Evolutionary conservation across 2,888 invertebrate genomes (phyloP), one percentile per base, ranked within the genome.

Genomic region (Galeopsomyia nigrocyanea): DNA sequence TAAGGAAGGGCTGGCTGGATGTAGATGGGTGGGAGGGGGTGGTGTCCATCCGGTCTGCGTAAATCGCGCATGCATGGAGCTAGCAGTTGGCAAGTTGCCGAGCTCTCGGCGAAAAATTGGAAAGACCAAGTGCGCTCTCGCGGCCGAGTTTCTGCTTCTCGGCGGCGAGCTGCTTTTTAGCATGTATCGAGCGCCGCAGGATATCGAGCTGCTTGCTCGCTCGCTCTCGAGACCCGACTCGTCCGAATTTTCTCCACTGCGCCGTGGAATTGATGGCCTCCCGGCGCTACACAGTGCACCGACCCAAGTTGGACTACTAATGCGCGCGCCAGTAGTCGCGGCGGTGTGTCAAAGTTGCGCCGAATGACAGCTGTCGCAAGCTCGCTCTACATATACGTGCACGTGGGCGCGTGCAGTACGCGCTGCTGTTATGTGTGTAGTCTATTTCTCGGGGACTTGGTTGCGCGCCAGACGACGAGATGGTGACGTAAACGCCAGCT

Each of bases 371-470:
- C 39, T 10, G 39, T 39, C 39, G 39, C 7, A 10, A 13, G 10
- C 3, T 5, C 3, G 31, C 7, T 31, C 7, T 3, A 7, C 31
- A 7, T 5, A 7, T 31, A 7, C 7, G 7, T 31, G 31, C 31
- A 31, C n/a, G n/a, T 21, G 58, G 49, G 51, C 14, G 22, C 65
- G 47, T 16, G 53, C 60, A 73, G 61, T 68, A 66, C 53, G 21
- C 22, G 39, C 57, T 69, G 65, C 65, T 73, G 68, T 64, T 73
- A 64, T 55, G 64, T 64, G 63, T 68, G 55, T 39, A 63, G 61
- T 73, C 60, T 73, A 69, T 73, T 69, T 66, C 69, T 46, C 6
- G 31, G 16, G 56, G n/a, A n/a, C 69, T 73, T 73, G 73, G 66
- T 58, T 19, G 7, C 56, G 66, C 57, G 73, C 73, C 73, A 73